Base-by-base conservation (phyloP, 2,888 invertebrate species). In the Drosophila ochracea region DNA sequence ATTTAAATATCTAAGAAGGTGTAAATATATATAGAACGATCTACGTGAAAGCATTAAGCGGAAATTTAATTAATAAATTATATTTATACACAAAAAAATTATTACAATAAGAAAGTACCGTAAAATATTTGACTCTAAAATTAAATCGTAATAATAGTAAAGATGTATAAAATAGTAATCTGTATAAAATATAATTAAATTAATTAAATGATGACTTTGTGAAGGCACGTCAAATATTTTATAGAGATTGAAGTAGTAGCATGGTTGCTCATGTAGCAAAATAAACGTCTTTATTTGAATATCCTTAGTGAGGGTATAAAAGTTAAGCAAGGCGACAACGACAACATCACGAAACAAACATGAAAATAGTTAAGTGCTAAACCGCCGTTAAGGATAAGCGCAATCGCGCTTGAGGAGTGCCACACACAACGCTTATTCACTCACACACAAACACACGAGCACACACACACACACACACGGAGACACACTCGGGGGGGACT, bases 281-380 rank as follows among this genome's bases (percentile, higher is more conserved):
- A 3, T 33, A 5, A 53, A 11, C 33, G 37, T 11, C n/a, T 19
- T 49, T 41, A 49, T 25, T 19, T 16, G 7, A 3, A 11, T 41
- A 63, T 57, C 31, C 39, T 37, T 10, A 4, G 58, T 13, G 25
- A 72, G 78, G 16, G 57, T 67, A 66, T 61, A 2, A 1, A 68
- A 77, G 57, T 41, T 62, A 55, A 66, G 60, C 66, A 82, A 78
- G 78, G 73, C 68, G 63, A 77, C 73, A 67, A 59, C 50, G 68
- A 61, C 53, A 66, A 75, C 70, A 68, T 64, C 54, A 67, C 55
- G 58, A 53, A 67, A 80, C 72, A 71, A 86, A 89, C 91, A 91
- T 90, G 91, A 85, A 91, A 90, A 91, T 91, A 91, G 90, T 84
- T 76, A 85, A 81, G 88, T 89, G 88, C 80, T 71, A 73, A 86